phyloP scores from a whole-genome alignment of 2,888 invertebrate species.

The Periphyllus acericola region DNA sequence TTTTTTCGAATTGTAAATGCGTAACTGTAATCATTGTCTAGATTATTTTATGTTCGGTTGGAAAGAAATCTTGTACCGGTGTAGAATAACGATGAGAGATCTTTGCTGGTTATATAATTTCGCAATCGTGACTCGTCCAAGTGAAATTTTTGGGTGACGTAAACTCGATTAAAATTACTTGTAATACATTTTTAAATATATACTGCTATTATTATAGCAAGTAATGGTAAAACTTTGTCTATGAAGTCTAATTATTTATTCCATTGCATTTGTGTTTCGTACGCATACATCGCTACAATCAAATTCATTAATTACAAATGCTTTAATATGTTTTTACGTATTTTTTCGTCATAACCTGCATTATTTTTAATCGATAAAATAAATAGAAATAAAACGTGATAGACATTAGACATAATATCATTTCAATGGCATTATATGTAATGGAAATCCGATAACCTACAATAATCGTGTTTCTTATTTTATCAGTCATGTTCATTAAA shows the following conservation, averaged over 20 bases:
- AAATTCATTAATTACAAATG: conserved; percentile 7
- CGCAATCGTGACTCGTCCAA: conserved; percentile 43
- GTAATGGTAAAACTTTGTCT: background rate
- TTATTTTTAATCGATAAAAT: conserved; percentile 11
- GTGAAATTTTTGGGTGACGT: conserved; percentile 59
- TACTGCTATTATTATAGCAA: background rate
- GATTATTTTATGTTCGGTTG: conserved; percentile 6
- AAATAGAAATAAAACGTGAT: conserved; percentile 3
- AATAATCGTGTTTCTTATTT: conserved; percentile 23
- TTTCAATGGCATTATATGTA: background rate
- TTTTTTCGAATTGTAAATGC: background rate
- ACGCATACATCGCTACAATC: background rate
- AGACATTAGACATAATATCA: background rate
- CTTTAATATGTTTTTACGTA: conserved; percentile 5
- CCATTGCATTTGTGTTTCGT: background rate
- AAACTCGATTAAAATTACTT: conserved; percentile 50
- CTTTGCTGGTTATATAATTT: conserved; percentile 40
- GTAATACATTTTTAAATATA: background rate
- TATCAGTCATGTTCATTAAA: conserved; percentile 14
- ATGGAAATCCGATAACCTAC: conserved; percentile 41
- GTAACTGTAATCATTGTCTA: background rate
- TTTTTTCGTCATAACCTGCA: background rate
- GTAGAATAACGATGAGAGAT: conserved; percentile 44
- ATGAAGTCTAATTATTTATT: background rate
- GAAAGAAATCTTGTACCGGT: conserved; percentile 8